phyloP scores from a whole-genome alignment of 2,888 invertebrate species.

The Leptopterna dolabrata region DNA sequence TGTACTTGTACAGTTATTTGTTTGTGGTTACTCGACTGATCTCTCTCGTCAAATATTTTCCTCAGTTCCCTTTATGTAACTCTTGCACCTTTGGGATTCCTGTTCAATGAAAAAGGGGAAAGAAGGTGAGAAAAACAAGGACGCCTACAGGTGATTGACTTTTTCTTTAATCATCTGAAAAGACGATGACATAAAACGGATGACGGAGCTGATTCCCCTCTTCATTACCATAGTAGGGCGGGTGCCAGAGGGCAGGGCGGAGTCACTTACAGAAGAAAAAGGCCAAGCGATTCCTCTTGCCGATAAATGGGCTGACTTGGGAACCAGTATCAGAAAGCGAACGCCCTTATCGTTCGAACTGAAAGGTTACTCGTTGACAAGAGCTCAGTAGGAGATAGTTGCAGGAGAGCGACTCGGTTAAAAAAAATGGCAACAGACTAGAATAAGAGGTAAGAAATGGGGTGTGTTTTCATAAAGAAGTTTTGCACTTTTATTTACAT shows the following conservation, averaged over 20 bases:
- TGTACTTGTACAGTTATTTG: no score
- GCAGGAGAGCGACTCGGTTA: neutral
- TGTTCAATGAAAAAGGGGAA: no score
- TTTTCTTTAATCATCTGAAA: no score
- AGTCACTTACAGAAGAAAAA: neutral
- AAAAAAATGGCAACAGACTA: neutral
- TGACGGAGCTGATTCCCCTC: neutral
- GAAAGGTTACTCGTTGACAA: slow-evolving; percentile 5
- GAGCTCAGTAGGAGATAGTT: neutral
- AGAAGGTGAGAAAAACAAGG: no score
- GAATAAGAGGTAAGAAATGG: neutral
- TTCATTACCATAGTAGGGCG: neutral
- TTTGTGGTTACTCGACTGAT: no score
- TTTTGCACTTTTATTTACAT: slow-evolving; percentile 7
- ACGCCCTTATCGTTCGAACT: neutral
- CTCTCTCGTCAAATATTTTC: no score
- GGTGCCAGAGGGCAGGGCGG: neutral
- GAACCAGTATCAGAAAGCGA: neutral
- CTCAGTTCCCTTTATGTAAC: no score
- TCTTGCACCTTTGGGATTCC: no score
- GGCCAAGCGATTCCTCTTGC: neutral
- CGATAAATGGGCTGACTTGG: neutral
- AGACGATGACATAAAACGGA: neutral
- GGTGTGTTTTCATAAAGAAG: neutral
- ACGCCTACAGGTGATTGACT: no score